Evolutionary conservation across 2,888 invertebrate species (phyloP), one percentile per base, ranked within the genome.

Genomic region (Cyaniris semiargus): DNA sequence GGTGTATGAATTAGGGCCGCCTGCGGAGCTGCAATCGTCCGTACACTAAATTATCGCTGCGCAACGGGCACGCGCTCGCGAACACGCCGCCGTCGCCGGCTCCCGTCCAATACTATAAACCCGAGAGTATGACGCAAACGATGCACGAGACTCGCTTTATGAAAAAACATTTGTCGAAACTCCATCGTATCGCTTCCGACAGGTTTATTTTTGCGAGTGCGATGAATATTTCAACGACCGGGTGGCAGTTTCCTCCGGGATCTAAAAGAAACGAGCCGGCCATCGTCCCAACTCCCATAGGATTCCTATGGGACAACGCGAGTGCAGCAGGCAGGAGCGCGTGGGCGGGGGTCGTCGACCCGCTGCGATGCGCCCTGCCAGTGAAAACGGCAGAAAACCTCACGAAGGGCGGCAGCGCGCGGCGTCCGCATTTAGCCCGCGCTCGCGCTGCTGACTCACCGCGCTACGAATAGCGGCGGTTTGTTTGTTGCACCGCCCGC

Each of bases 371-470:
- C 82, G 90, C 92, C 91, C 90, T 91, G 89, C 89, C 88, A 87
- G 89, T 88, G 89, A 88, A 87, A 88, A 88, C 89, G 89, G 90
- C 89, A 90, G 89, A 90, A 90, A 92, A 91, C 89, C 93, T 92
- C 88, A 86, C 90, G 92, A 93, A 94, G 93, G 93, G 86, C 84
- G 84, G 84, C 93, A 89, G 91, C 91, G 88, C 90, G 90, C 91
- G 89, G 89, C 84, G 87, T 91, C 94, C 93, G 92, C 93, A 90
- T 94, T 90, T 94, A 94, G 94, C 94, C 89, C 91, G 89, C 90
- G 86, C 91, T 91, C 89, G 89, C 90, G 91, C 84, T 85, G 89
- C 88, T 94, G 94, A 94, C 89, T 94, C 93, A 94, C 89, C 89
- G 86, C 87, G 85, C 90, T 90, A 88, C 89, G 92, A 93, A 94